These are phyloP conservation scores for Oryzias celebensis DNA, from an alignment of 2,113 vertebrate genomes.

Conservation along the genomic window DNA sequence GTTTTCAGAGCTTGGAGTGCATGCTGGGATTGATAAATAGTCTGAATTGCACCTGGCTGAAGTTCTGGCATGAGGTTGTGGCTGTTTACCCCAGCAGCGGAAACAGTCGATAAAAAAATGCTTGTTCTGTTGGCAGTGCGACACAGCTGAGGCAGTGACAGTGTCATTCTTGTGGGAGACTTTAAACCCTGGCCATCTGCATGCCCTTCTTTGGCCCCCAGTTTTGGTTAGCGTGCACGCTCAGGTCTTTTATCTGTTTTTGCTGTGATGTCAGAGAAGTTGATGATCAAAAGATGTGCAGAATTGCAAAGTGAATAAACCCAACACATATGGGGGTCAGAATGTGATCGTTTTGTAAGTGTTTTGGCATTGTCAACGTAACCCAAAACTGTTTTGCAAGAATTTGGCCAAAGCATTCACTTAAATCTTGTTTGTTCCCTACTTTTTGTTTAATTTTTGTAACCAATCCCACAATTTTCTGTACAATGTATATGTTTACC, in stretches of 20 bases:
- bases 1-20: conserved; percentile 74
- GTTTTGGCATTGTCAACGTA: too few species aligned
- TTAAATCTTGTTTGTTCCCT: too few species aligned
- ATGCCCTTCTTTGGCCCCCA: conserved; percentile 59
- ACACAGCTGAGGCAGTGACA: conserved; percentile 79
- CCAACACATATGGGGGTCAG: too few species aligned
- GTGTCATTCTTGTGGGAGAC: conserved; percentile 75
- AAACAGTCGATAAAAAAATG: conserved; percentile 69
- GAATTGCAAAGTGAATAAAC: too few species aligned
- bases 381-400: too few species aligned
- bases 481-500: too few species aligned
- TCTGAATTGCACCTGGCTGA: conserved; percentile 79
- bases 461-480: too few species aligned
- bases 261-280: conserved; percentile 49
- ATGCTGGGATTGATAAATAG: conserved; percentile 79
- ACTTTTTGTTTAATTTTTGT: too few species aligned
- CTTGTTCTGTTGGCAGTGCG: conserved; percentile 65
- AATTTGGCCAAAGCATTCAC: too few species aligned
- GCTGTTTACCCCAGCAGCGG: conserved; percentile 70
- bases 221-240: conserved; percentile 47
- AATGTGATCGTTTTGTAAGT: too few species aligned
- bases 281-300: too few species aligned
- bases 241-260: conserved; percentile 26
- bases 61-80: conserved; percentile 61
- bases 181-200: conserved; percentile 77